Percentiles rank a stretch among this genome's conserved stretches.
These are phyloP conservation scores for Sarcophaga variegata DNA, from an alignment of 2,888 invertebrate species.

Conservation along the genomic window DNA sequence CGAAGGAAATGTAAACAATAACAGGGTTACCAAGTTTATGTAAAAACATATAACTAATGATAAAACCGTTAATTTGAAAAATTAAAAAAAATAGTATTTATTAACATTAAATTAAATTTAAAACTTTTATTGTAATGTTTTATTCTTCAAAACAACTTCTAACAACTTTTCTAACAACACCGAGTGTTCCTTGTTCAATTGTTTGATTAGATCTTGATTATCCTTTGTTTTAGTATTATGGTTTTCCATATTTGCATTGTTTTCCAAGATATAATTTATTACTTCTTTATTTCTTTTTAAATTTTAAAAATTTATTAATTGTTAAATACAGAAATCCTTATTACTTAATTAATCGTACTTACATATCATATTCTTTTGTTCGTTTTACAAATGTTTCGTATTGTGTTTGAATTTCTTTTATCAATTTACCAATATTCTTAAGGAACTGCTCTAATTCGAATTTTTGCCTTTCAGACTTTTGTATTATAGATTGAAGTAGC, in stretches of 20 bases:
- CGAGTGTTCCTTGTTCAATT: constrained; percentile 35
- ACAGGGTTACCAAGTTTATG: neutral
- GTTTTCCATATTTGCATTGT: constrained; percentile 13
- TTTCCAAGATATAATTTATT: constrained; percentile 46
- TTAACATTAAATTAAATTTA: neutral
- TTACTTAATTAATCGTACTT: constrained; percentile 22
- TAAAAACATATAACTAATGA: too few species aligned
- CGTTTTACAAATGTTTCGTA: constrained; percentile 60
- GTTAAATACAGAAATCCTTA: neutral
- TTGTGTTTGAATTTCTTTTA: constrained; percentile 63
- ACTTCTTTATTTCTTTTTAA: constrained; percentile 46
- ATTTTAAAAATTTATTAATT: neutral
- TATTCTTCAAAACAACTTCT: neutral
- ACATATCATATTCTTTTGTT: constrained; percentile 68
- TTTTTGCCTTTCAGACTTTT: constrained; percentile 43
- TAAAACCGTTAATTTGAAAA: too few species aligned
- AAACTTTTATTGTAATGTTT: neutral
- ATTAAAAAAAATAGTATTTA: too few species aligned
- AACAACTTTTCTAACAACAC: neutral
- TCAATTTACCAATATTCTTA: constrained; percentile 51
- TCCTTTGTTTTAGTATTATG: constrained; percentile 39
- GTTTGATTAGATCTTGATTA: constrained; percentile 28
- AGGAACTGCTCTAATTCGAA: constrained; percentile 47
- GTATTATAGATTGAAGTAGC: constrained; percentile 45
- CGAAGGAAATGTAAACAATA: constrained; percentile 28